Percentiles rank a stretch among this genome's conserved stretches.
phyloP scores from a whole-genome alignment of 2,888 invertebrate genomes.

The Aplocera efformata region DNA sequence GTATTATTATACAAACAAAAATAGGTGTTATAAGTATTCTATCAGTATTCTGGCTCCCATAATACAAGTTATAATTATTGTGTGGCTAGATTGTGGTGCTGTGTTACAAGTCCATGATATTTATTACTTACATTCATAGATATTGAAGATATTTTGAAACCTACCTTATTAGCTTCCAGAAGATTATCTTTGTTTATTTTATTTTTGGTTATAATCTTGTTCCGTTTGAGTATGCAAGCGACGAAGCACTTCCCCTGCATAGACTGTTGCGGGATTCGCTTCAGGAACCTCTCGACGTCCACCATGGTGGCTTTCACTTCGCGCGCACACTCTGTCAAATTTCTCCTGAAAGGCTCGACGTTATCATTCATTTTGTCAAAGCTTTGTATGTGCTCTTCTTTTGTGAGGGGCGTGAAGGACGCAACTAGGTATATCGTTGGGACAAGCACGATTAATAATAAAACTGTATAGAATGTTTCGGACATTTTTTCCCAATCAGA shows the following conservation, averaged over 20 bases:
- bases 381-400: conserved; percentile 58
- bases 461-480: conserved; percentile 22
- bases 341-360: conserved; percentile 66
- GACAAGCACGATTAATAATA: conserved; percentile 39
- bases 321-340: conserved; percentile 62
- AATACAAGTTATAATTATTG: too few relatives aligned
- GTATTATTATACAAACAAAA: too few relatives aligned
- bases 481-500: conserved; percentile 37
- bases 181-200: conserved; percentile 52
- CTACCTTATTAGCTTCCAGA: conserved; percentile 53
- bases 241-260: conserved; percentile 70
- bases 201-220: conserved; percentile 58
- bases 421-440: conserved; percentile 41
- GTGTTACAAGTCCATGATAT: too few relatives aligned
- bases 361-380: conserved; percentile 52
- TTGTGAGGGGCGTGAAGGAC: conserved; percentile 56
- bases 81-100: too few relatives aligned
- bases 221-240: conserved; percentile 66
- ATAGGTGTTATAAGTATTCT: too few relatives aligned
- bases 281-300: conserved; percentile 64
- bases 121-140: too few relatives aligned
- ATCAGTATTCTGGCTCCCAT: too few relatives aligned
- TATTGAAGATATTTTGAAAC: too few relatives aligned
- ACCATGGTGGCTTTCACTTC: conserved; percentile 62
- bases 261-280: conserved; percentile 58